These are phyloP conservation scores for Eunapius fragilis DNA, from an alignment of 37 sponge, comb jelly and placozoan species.

Conservation along the genomic window DNA sequence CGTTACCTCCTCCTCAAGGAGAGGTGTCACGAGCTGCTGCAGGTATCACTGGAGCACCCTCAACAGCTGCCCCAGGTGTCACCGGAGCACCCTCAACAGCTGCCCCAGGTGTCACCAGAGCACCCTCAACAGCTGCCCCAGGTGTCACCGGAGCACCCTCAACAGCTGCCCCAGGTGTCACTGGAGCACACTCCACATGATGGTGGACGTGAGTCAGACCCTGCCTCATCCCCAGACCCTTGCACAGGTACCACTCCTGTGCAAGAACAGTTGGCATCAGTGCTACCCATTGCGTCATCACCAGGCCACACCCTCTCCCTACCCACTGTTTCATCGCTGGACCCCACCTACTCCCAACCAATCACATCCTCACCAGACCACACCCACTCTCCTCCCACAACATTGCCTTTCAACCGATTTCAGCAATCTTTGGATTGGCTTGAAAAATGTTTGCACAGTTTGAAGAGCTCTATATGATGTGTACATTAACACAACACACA, in stretches of 20 bases:
- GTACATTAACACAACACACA: background rate
- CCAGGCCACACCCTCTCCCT: background rate
- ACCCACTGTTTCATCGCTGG: background rate
- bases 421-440: conserved; percentile 1
- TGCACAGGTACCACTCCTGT: too few species aligned
- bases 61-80: too few species aligned
- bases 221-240: too few species aligned
- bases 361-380: background rate
- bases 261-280: background rate
- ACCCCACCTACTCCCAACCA: background rate
- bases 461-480: background rate
- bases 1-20: conserved; percentile 51
- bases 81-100: too few species aligned
- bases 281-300: background rate
- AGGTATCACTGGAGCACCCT: background rate
- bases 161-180: too few species aligned
- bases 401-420: background rate
- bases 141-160: too few species aligned
- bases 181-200: background rate
- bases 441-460: conserved; percentile 4
- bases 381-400: background rate
- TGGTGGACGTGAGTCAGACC: too few species aligned
- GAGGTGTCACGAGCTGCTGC: background rate
- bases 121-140: too few species aligned
- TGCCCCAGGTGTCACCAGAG: too few species aligned